phyloP scores from a whole-genome alignment of 2,888 invertebrate species.

The Unio delphinus region DNA sequence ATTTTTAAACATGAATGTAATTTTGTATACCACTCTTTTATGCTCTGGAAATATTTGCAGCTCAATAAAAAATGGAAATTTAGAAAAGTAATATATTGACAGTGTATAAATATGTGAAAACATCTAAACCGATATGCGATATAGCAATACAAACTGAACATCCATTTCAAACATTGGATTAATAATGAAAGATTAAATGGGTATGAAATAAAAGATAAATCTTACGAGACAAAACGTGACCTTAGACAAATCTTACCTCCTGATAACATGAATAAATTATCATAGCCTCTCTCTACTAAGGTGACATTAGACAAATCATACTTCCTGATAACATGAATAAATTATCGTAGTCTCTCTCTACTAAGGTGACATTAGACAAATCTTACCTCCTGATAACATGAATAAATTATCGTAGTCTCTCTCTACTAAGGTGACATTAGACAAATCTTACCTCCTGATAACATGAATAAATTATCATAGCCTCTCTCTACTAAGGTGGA shows the following conservation, averaged over 20 bases:
- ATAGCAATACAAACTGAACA: too few species aligned
- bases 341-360: conserved; percentile 74
- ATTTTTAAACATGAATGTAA: too few species aligned
- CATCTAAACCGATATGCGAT: too few species aligned
- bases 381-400: conserved; percentile 73
- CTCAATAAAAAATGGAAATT: too few species aligned
- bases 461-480: conserved; percentile 73
- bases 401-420: conserved; percentile 74
- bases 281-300: conserved; percentile 73
- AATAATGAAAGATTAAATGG: too few species aligned
- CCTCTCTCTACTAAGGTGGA: conserved; percentile 73
- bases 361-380: conserved; percentile 58
- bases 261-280: conserved; percentile 73
- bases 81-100: too few species aligned
- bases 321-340: conserved; percentile 74
- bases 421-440: conserved; percentile 63
- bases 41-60: too few species aligned
- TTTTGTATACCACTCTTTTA: too few species aligned
- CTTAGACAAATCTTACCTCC: conserved; percentile 67
- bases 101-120: too few species aligned
- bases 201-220: too few species aligned
- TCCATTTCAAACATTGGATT: too few species aligned
- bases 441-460: conserved; percentile 72
- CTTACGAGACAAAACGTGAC: too few species aligned
- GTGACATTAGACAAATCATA: conserved; percentile 51